Evolutionary conservation across 2,888 invertebrate species (phyloP).

Genomic region (Acanthosepion pharaonis): DNA sequence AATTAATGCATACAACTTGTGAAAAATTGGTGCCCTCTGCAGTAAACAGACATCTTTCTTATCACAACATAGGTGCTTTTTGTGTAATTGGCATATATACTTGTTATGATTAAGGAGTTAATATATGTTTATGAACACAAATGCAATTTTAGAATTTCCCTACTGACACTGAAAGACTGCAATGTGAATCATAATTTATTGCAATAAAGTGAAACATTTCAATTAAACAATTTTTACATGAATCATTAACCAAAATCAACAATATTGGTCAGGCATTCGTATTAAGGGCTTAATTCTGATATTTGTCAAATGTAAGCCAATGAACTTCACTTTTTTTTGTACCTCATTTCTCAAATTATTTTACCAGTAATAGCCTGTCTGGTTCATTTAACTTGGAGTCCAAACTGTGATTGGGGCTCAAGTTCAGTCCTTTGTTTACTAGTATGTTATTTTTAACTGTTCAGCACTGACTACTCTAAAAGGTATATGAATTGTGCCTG

Average conservation of each 20-base stretch:
- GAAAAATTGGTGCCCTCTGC: constrained; percentile 8
- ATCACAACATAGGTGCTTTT: constrained; percentile 33
- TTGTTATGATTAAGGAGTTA: not conserved
- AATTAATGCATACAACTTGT: not conserved
- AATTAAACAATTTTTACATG: constrained; percentile 9
- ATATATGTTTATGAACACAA: not conserved
- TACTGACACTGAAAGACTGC: constrained; percentile 35
- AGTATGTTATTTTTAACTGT: not conserved
- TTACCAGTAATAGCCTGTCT: not conserved
- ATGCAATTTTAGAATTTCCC: not conserved
- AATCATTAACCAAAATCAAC: constrained; percentile 25
- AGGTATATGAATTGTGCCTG: not conserved
- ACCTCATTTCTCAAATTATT: not conserved
- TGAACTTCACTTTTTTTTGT: not conserved
- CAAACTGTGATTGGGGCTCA: not conserved
- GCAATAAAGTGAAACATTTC: constrained; percentile 33
- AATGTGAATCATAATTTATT: constrained; percentile 34
- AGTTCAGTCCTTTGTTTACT: constrained; percentile 14
- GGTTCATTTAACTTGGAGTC: not conserved
- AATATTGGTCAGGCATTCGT: constrained; percentile 33
- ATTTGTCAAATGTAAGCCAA: constrained; percentile 7
- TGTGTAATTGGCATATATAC: not conserved
- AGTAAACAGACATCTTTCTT: constrained; percentile 1
- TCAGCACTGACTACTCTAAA: not conserved
- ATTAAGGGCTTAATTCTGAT: constrained; percentile 15